phyloP scores from a whole-genome alignment of 2,888 invertebrate species.

The Adela reaumurella region DNA sequence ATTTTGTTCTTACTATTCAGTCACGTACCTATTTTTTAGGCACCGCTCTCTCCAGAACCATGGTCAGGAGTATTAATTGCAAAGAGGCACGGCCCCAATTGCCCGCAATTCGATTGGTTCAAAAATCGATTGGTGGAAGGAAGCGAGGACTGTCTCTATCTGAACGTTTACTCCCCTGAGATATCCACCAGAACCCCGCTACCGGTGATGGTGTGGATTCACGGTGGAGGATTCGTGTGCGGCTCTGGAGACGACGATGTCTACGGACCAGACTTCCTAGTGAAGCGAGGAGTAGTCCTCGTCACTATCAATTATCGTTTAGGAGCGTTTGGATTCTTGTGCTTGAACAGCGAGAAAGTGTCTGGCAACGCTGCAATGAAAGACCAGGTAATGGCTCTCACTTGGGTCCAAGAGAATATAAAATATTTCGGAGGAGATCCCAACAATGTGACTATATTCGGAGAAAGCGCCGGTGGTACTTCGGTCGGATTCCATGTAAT shows the following conservation, averaged over 20 bases:
- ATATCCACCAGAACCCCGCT: constrained; percentile 14
- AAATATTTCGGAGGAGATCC: constrained; percentile 32
- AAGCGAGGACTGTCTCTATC: constrained; percentile 25
- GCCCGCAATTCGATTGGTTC: constrained; percentile 22
- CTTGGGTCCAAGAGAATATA: constrained; percentile 38
- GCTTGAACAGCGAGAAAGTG: constrained; percentile 31
- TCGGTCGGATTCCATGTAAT: constrained; percentile 13
- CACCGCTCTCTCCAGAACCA: constrained; percentile 19
- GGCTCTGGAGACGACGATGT: constrained; percentile 28
- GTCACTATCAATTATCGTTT: constrained; percentile 42
- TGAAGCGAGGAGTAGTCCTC: constrained; percentile 29
- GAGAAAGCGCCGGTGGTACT: constrained; percentile 12
- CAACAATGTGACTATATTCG: constrained; percentile 12
- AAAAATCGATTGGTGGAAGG: constrained; percentile 15
- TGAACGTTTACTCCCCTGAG: constrained; percentile 26
- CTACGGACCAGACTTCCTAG: constrained; percentile 34
- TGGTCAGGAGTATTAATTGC: constrained; percentile 29
- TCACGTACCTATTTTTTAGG: no score
- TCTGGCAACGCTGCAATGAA: constrained; percentile 47
- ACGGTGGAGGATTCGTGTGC: constrained; percentile 26
- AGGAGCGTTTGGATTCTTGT: constrained; percentile 33
- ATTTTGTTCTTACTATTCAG: background rate
- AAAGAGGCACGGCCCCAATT: constrained; percentile 20
- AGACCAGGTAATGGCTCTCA: constrained; percentile 39
- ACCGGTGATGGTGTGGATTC: constrained; percentile 28